Conservation (phyloP, 2,113 vertebrate species). For the Phyllopteryx taeniolatus region DNA sequence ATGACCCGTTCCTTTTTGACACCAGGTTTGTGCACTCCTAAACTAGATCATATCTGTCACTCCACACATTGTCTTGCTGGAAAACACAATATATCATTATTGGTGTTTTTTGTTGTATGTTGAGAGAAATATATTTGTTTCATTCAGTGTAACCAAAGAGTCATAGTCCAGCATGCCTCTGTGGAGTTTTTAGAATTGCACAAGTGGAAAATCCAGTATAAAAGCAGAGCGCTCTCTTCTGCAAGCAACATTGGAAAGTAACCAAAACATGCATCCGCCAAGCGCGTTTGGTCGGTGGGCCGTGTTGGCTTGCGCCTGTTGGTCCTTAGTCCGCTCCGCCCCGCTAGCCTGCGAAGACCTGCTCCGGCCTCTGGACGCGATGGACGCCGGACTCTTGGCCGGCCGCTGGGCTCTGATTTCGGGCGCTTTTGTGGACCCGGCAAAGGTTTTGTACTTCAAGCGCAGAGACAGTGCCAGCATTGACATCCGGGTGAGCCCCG, state of each 20-base stretch:
- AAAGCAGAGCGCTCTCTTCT: neutral
- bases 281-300: slow-evolving; percentile 2
- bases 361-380: slow-evolving; percentile 5
- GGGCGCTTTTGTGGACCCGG: neutral
- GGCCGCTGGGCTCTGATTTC: slow-evolving; percentile 28
- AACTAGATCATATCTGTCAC: neutral
- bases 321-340: slow-evolving; percentile 13
- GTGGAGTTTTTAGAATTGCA: slow-evolving; percentile 1
- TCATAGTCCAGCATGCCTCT: neutral
- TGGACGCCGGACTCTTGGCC: neutral
- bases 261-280: neutral
- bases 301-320: slow-evolving; percentile 2
- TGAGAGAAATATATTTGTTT: neutral
- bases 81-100: neutral
- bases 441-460: neutral
- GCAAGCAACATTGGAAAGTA: neutral
- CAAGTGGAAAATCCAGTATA: neutral
- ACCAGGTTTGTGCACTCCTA: too few species aligned
- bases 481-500: neutral
- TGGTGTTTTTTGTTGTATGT: neutral
- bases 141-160: neutral
- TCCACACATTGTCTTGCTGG: neutral
- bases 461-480: slow-evolving; percentile 3
- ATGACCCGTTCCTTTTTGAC: too few species aligned
- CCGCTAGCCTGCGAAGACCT: slow-evolving; percentile 27